phyloP scores from a whole-genome alignment of 2,888 invertebrate genomes.

The Aleiodes leptofemur region DNA sequence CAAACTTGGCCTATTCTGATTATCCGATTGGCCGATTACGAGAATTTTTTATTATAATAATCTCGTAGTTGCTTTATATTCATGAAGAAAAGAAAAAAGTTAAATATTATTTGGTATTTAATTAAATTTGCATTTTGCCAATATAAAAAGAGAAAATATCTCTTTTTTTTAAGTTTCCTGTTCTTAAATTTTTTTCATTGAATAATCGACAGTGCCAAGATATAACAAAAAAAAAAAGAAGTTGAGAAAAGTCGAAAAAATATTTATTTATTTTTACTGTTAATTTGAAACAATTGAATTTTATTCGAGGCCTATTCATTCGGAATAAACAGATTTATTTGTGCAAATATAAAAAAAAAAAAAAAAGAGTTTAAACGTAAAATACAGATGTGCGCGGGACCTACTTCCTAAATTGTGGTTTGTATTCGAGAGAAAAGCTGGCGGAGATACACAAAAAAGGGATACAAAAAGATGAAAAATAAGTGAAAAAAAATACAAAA shows the following conservation, averaged over 20 bases:
- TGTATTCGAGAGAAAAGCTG: conserved; percentile 27
- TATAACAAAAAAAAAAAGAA: conserved; percentile 6
- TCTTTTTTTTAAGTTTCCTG: conserved; percentile 1
- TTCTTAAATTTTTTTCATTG: not conserved
- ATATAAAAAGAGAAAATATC: conserved; percentile 1
- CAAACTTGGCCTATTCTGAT: conserved; percentile 82
- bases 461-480: conserved; percentile 17
- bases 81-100: no score
- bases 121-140: not conserved
- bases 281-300: not conserved
- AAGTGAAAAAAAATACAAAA: conserved; percentile 32
- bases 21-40: conserved; percentile 40
- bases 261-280: not conserved
- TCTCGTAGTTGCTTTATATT: conserved; percentile 31
- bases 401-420: conserved; percentile 19
- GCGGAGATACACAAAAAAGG: conserved; percentile 26
- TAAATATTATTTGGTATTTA: not conserved
- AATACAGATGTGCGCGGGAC: conserved; percentile 4
- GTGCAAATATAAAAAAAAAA: conserved; percentile 20
- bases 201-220: conserved; percentile 38
- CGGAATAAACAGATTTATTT: conserved; percentile 22
- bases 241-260: not conserved
- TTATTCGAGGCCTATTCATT: conserved; percentile 31
- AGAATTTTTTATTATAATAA: conserved; percentile 33
- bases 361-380: not conserved